A percentile compares a stretch with the other conserved stretches of the same genome.
phyloP scores from a whole-genome alignment of 2,888 invertebrate species.

The Keiferia lycopersicella region DNA sequence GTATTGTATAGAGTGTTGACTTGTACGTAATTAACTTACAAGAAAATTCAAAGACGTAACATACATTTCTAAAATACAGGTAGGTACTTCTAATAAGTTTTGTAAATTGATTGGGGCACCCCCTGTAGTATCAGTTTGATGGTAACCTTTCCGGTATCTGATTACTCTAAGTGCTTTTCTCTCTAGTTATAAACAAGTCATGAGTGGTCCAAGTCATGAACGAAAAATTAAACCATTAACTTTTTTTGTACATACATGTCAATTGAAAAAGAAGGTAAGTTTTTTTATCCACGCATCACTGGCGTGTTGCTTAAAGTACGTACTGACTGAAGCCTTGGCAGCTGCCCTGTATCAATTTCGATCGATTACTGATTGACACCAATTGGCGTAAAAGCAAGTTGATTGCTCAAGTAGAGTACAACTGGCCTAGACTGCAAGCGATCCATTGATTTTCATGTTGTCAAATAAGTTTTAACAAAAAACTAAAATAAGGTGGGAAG shows the following conservation, averaged over 20 bases:
- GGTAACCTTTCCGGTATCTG: slow-evolving; percentile 73
- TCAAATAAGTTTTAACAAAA: too few relatives aligned
- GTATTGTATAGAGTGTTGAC: slow-evolving; percentile 1
- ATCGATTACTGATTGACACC: neutral
- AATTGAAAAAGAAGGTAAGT: too few relatives aligned
- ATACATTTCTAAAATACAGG: neutral
- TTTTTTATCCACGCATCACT: neutral
- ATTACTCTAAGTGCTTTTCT: slow-evolving; percentile 77
- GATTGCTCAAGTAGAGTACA: too few relatives aligned
- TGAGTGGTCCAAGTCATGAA: slow-evolving; percentile 32
- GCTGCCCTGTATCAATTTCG: neutral
- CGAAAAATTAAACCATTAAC: neutral
- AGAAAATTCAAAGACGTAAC: slow-evolving; percentile 1
- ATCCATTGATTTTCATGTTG: too few relatives aligned
- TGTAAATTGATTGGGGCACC: slow-evolving; percentile 37
- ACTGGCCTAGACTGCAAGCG: too few relatives aligned
- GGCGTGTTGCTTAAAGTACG: too few relatives aligned
- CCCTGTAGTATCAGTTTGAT: slow-evolving; percentile 50
- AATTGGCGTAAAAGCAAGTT: neutral
- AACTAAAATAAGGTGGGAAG: too few relatives aligned
- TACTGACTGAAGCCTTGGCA: too few relatives aligned
- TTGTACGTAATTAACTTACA: slow-evolving; percentile 16
- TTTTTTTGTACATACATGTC: too few relatives aligned
- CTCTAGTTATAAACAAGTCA: slow-evolving; percentile 61
- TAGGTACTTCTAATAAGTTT: neutral